Percentiles rank a stretch among this genome's conserved stretches.
Conservation (phyloP, 1,140 invertebrate species). For the Delia radicum region DNA sequence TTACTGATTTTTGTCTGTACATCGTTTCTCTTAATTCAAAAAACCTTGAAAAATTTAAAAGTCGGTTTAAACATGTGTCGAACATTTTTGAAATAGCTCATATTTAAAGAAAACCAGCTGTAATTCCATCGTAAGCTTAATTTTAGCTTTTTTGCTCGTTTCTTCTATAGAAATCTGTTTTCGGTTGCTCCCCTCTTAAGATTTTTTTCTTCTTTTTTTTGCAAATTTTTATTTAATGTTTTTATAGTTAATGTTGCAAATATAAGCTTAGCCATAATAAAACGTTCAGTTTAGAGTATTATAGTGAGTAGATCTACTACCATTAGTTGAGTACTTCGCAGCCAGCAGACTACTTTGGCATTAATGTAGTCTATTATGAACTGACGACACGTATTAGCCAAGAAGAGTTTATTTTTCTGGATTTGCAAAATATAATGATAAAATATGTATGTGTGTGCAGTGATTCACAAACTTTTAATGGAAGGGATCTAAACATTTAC, state of each 20-base stretch:
- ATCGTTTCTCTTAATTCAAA: too few relatives aligned
- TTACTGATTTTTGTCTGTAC: too few relatives aligned
- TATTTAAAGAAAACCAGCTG: background rate
- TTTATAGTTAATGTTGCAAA: background rate
- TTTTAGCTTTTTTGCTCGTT: background rate
- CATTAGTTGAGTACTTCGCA: background rate
- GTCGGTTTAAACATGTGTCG: too few relatives aligned
- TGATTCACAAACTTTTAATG: background rate
- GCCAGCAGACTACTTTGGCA: constrained; percentile 25
- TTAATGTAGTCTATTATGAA: constrained; percentile 30
- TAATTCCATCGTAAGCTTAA: background rate
- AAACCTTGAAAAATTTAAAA: too few relatives aligned
- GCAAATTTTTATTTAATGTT: background rate
- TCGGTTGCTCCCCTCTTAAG: background rate
- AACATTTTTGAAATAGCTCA: too few relatives aligned
- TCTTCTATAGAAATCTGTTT: background rate
- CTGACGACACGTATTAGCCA: constrained; percentile 30
- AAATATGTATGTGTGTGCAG: background rate
- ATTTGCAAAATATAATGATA: background rate
- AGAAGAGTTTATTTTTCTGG: background rate
- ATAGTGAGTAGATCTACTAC: background rate
- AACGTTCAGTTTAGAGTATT: background rate
- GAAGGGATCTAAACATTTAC: too few relatives aligned
- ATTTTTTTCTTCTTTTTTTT: background rate
- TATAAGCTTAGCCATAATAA: background rate